phyloP scores from a whole-genome alignment of 2,888 invertebrate species.

The Diaperis boleti region DNA sequence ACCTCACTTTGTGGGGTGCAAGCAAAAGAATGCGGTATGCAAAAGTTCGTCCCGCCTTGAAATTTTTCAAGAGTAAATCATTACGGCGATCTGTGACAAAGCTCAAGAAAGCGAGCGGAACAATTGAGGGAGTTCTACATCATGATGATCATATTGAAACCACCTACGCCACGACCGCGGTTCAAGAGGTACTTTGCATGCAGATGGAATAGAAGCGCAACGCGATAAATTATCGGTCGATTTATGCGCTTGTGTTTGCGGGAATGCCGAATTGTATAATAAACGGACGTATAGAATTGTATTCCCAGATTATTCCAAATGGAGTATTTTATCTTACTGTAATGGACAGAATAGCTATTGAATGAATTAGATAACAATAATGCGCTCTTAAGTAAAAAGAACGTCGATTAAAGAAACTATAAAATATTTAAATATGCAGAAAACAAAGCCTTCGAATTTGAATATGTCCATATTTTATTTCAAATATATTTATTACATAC shows the following conservation, averaged over 20 bases:
- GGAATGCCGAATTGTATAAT: slow-evolving; percentile 7
- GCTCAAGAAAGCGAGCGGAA: slow-evolving; percentile 26
- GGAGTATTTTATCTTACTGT: too few species aligned
- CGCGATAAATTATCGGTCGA: slow-evolving; percentile 3
- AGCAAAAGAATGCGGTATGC: slow-evolving; percentile 38
- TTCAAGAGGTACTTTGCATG: slow-evolving; percentile 2
- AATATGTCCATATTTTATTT: too few species aligned
- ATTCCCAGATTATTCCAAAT: too few species aligned
- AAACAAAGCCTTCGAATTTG: too few species aligned
- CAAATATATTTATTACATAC: too few species aligned
- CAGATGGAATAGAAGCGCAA: slow-evolving; percentile 7
- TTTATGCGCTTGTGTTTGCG: not conserved
- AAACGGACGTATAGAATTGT: too few species aligned
- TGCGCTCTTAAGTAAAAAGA: too few species aligned
- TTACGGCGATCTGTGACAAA: slow-evolving; percentile 25
- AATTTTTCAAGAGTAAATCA: slow-evolving; percentile 38
- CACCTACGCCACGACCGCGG: slow-evolving; percentile 21
- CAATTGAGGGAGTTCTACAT: slow-evolving; percentile 34
- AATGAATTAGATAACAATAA: too few species aligned
- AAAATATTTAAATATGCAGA: too few species aligned
- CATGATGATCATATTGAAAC: slow-evolving; percentile 5
- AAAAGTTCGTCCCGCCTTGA: slow-evolving; percentile 36
- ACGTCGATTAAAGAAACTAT: too few species aligned
- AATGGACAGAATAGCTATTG: too few species aligned
- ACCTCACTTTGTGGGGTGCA: slow-evolving; percentile 39